Conservation (phyloP, 2,888 invertebrate species). For the Campoplex nolae region DNA sequence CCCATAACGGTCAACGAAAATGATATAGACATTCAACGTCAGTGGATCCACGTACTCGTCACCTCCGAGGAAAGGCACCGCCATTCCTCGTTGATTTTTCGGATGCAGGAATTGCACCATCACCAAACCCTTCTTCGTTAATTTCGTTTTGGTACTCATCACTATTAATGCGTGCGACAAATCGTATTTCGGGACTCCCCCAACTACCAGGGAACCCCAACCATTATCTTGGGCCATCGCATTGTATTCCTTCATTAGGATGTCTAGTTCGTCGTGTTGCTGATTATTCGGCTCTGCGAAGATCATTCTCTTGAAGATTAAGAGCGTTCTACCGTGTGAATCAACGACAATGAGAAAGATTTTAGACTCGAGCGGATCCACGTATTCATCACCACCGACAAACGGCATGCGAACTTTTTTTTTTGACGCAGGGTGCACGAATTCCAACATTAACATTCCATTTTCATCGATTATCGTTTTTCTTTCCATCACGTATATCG, state of each 20-base stretch:
- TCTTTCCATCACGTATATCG: not conserved
- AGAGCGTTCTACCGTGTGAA: constrained; percentile 18
- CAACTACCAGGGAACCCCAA: constrained; percentile 35
- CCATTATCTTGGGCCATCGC: not conserved
- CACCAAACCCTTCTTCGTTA: not conserved
- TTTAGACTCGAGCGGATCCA: not conserved
- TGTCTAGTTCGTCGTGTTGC: not conserved
- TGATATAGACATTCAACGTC: constrained; percentile 15
- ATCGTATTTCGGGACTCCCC: constrained; percentile 25
- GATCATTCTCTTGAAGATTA: not conserved
- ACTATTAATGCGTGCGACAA: constrained; percentile 14
- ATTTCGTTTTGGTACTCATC: not conserved
- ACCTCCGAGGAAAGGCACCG: constrained; percentile 15
- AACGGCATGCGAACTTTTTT: constrained; percentile 27
- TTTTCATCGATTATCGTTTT: not conserved
- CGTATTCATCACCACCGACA: constrained; percentile 40
- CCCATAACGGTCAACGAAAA: constrained; percentile 32
- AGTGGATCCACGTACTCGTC: constrained; percentile 38
- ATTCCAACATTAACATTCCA: constrained; percentile 20
- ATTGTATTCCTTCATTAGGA: not conserved
- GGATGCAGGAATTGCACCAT: constrained; percentile 52
- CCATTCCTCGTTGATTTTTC: not conserved
- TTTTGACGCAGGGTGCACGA: constrained; percentile 22
- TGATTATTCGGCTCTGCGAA: not conserved
- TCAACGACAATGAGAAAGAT: constrained; percentile 43